Base-by-base conservation (phyloP, 2,888 invertebrate species). In the Cotesia congregata region DNA sequence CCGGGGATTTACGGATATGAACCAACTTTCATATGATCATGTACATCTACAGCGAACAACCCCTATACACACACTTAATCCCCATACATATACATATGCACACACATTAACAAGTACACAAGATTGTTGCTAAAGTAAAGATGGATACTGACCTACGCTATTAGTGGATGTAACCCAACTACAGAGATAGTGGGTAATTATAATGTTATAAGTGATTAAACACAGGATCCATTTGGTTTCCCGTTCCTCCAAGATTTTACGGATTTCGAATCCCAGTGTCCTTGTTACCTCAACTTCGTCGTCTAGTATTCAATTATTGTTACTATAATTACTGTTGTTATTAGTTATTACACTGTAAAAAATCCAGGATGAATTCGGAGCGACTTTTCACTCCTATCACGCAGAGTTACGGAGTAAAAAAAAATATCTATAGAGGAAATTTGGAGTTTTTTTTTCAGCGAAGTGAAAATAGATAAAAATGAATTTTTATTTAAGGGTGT, bases 141-240 rank as follows among this genome's bases (percentile, higher is more conserved):
- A 77, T 65, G 73, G 69, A 74, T 75, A 83, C 84, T 84, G 76
- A 84, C 85, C 84, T 76, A 85, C 80, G 80, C 85, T 85, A 65
- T 83, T 80, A 5, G 83, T 83, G 59, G 82, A 79, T 72, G 72
- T 73, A 61, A 83, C 72, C 83, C 83, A 83, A 67, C 65, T 76
- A 77, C 79, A 76, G 20, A 84, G 82, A 70, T 81, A 80, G 74
- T 78, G 82, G 68, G 83, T 77, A 64, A 84, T 81, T 6, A 82
- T 69, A 6, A 80, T 77, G 78, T 85, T 84, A 80, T 82, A 84
- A 12, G 79, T 78, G 74, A 83, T 81, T 74, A 85, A 77, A 59
- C 80, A 80, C 65, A 84, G 79, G 59, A 85, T 81, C 82, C 81
- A 78, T 71, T 83, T 84, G 75, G 79, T 80, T 62, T 82, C 80